A percentile compares a stretch with the other conserved stretches of the same genome.
phyloP scores from a whole-genome alignment of 2,113 vertebrate species.

The human (Homo sapiens) region GRCh38 chr3:125682001-125682500 shows the following conservation, averaged over 20 bases:
- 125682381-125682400: neutral
- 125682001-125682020: neutral
- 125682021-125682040: neutral
- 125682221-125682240: neutral
- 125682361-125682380: neutral
- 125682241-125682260: too few relatives aligned
- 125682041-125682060: conserved; percentile 75
- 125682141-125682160: neutral
- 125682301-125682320: neutral
- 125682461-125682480: neutral
- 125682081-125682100: conserved; percentile 55
- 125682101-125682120: neutral
- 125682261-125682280: neutral
- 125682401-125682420: neutral
- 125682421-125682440: neutral
- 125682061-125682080: conserved; percentile 75
- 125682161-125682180: neutral
- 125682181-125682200: neutral
- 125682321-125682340: neutral
- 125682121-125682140: neutral
- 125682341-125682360: neutral
- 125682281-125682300: neutral
- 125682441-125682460: neutral
- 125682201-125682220: conserved; percentile 1
- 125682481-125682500: neutral